Base-by-base conservation (phyloP, 2,888 invertebrate species). In the Timema podura region DNA sequence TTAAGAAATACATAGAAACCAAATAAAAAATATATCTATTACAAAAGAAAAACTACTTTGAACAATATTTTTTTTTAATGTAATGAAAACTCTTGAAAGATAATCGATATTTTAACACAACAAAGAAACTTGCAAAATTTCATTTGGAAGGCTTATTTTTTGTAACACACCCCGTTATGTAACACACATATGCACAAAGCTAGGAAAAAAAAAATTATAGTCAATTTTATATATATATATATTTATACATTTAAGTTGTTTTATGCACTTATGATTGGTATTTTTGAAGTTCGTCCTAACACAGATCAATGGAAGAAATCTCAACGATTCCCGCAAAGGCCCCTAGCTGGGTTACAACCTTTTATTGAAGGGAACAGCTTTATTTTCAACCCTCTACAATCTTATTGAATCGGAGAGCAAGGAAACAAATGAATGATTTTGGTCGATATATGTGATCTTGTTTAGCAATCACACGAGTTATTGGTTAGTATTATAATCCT, bases 231-330 rank as follows among this genome's bases (percentile, higher is more conserved):
- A 65, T 69, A 69, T 30, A 65, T 47, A 65, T 64, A 59, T 69
- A 59, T 69, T 64, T 66, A 48, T 66, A 66, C 47, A 48, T 48
- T 16, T 51, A 64, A 65, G 65, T 54, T 65, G 66, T 30, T 30
- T 30, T 66, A 65, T 48, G 61, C 49, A 69, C 51, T 69, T 44
- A 64, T 30, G 47, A 49, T 68, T 61, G 48, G 44, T 65, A 64
- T 69, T 47, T 10, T 61, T 68, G 30, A 30, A 30, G 30, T 30
- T 30, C 30, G 30, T 30, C 30, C 30, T 30, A 30, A 30, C 30
- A 30, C 30, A 74, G 71, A 74, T 74, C 73, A 74, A 72, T 74
- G 74, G 74, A 74, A 74, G 74, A 74, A 71, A 73, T 74, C 71
- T 74, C 71, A 67, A 65, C 68, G 48, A 68, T 59, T 30, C 30